These are phyloP conservation scores for Dysmachus trigonus DNA, from an alignment of 2,888 invertebrate species.

Conservation along the genomic window DNA sequence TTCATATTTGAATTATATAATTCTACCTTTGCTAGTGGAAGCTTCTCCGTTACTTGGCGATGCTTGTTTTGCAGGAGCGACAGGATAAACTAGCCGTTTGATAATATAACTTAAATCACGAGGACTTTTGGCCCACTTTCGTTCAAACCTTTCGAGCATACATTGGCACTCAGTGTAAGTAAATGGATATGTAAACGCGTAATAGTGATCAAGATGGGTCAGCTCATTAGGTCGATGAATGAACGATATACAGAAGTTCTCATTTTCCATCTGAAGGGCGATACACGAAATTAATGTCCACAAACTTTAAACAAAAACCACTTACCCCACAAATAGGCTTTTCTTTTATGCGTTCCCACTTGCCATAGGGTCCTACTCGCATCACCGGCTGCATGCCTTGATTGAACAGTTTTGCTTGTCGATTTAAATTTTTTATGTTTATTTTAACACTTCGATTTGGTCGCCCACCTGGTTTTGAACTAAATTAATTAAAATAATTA, in stretches of 20 bases:
- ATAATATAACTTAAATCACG: constrained; percentile 47
- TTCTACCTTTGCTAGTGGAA: background rate
- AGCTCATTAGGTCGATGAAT: constrained; percentile 77
- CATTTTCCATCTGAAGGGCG: constrained; percentile 69
- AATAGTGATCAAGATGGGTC: constrained; percentile 77
- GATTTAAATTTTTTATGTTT: constrained; percentile 87
- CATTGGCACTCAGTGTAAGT: constrained; percentile 84
- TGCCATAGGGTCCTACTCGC: constrained; percentile 77
- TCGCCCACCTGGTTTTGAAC: constrained; percentile 62
- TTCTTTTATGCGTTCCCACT: constrained; percentile 86
- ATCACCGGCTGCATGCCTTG: constrained; percentile 90
- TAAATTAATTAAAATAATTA: constrained; percentile 1
- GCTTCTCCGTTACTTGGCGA: background rate
- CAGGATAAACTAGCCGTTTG: constrained; percentile 4
- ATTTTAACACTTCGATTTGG: constrained; percentile 74
- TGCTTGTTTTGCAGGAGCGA: background rate
- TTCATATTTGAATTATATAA: background rate
- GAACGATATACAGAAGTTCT: constrained; percentile 79
- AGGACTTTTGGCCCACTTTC: constrained; percentile 55
- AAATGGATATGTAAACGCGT: constrained; percentile 92
- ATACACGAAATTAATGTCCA: background rate
- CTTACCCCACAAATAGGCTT: constrained; percentile 78
- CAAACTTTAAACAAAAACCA: background rate
- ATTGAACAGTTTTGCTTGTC: constrained; percentile 89
- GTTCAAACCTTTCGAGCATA: constrained; percentile 75